phyloP scores from a whole-genome alignment of 2,888 invertebrate species.

The Pammene aurita region DNA sequence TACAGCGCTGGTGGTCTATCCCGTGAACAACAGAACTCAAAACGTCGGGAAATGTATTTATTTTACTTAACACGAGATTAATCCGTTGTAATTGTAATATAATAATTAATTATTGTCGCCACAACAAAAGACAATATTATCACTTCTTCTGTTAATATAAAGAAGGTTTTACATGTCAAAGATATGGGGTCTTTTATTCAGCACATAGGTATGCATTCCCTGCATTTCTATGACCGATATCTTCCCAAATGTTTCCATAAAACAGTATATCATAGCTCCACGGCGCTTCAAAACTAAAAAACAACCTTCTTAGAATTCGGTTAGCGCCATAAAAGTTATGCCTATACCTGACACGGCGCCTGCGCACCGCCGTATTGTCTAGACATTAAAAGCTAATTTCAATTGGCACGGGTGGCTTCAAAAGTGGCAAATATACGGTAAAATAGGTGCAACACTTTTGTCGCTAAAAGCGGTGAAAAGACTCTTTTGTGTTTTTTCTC shows the following conservation, averaged over 20 bases:
- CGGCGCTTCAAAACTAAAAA: slow-evolving; percentile 7
- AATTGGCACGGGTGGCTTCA: background rate
- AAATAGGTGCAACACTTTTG: slow-evolving; percentile 12
- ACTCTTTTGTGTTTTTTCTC: slow-evolving; percentile 7
- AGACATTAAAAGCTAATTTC: background rate
- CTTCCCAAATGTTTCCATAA: background rate
- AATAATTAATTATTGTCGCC: too few relatives aligned
- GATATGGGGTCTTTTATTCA: too few relatives aligned
- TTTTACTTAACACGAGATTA: too few relatives aligned
- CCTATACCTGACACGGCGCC: background rate
- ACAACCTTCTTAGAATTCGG: slow-evolving; percentile 22
- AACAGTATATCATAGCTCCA: background rate
- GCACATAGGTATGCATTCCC: background rate
- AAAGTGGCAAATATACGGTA: background rate
- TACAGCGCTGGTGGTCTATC: too few relatives aligned
- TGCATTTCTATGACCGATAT: background rate
- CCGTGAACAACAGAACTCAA: too few relatives aligned
- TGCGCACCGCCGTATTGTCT: background rate
- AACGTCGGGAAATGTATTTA: too few relatives aligned
- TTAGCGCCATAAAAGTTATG: slow-evolving; percentile 10
- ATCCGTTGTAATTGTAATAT: too few relatives aligned
- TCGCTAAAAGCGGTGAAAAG: slow-evolving; percentile 14
- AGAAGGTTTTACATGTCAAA: too few relatives aligned
- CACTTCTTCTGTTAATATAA: too few relatives aligned
- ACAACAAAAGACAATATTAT: too few relatives aligned